A percentile compares a stretch with the other conserved stretches of the same genome.
phyloP scores from a whole-genome alignment of 2,113 vertebrate species.

The Mixornis gularis region DNA sequence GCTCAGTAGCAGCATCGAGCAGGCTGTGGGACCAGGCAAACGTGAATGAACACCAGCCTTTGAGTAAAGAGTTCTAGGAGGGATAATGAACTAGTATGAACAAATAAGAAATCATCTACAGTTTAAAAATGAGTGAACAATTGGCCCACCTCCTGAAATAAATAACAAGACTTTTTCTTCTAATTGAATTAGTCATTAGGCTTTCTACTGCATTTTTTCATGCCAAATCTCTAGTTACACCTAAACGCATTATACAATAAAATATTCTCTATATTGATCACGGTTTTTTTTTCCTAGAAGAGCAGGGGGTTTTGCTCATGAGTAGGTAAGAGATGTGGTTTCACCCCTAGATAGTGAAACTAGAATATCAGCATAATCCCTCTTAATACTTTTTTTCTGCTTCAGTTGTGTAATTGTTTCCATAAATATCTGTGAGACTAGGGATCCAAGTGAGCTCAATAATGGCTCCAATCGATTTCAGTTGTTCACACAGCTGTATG shows the following conservation, averaged over 20 bases:
- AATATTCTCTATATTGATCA: background rate
- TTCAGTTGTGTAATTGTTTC: constrained; percentile 19
- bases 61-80: background rate
- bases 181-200: background rate
- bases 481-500: constrained; percentile 18
- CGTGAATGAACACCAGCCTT: background rate
- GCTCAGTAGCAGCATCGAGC: accelerated
- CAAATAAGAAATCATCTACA: background rate
- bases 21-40: background rate
- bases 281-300: background rate
- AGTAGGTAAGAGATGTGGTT: background rate
- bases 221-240: background rate
- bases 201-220: background rate
- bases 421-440: constrained; percentile 13
- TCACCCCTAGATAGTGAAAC: background rate
- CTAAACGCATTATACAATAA: background rate
- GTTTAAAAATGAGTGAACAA: background rate
- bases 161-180: background rate
- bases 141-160: background rate
- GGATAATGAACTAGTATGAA: background rate
- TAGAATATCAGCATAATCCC: constrained; percentile 31
- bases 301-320: background rate
- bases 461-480: background rate
- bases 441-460: background rate
- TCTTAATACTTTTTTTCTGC: constrained; percentile 20